Conservation (phyloP, 2,888 invertebrate species). For the Plagodis pulveraria region DNA sequence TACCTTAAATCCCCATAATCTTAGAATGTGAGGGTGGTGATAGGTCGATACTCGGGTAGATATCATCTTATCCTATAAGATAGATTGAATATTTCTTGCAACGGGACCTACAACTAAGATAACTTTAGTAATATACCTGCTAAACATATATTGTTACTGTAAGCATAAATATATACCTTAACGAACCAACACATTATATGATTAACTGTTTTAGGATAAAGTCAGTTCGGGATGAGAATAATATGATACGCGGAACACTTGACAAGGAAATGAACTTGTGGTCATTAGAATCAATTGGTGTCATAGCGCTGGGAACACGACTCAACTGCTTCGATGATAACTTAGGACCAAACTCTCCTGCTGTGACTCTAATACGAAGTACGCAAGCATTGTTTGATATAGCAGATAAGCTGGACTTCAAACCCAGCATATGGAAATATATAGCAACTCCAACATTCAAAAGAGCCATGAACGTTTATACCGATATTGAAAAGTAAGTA, state of each 20-base stretch:
- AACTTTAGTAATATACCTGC: too few species aligned
- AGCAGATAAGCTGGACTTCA: not conserved
- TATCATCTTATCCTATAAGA: too few species aligned
- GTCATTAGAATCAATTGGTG: not conserved
- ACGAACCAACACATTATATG: slow-evolving; percentile 73
- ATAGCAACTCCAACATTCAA: not conserved
- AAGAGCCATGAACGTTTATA: not conserved
- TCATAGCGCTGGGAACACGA: not conserved
- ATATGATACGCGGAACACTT: not conserved
- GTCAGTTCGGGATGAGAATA: not conserved
- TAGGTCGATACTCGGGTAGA: too few species aligned
- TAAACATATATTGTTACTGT: too few species aligned
- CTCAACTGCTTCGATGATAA: not conserved
- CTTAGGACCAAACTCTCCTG: not conserved
- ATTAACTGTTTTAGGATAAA: not conserved
- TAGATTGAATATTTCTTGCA: too few species aligned
- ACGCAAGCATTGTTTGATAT: not conserved
- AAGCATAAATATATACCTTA: not conserved
- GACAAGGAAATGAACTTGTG: not conserved
- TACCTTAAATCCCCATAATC: too few species aligned
- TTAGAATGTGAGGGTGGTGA: too few species aligned
- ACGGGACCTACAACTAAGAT: too few species aligned
- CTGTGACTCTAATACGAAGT: not conserved
- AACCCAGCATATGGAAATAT: not conserved
- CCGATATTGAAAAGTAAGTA: not conserved